Evolutionary conservation across 2,797 vertebrate species (phyloP).

Genomic region (Picus viridis): DNA sequence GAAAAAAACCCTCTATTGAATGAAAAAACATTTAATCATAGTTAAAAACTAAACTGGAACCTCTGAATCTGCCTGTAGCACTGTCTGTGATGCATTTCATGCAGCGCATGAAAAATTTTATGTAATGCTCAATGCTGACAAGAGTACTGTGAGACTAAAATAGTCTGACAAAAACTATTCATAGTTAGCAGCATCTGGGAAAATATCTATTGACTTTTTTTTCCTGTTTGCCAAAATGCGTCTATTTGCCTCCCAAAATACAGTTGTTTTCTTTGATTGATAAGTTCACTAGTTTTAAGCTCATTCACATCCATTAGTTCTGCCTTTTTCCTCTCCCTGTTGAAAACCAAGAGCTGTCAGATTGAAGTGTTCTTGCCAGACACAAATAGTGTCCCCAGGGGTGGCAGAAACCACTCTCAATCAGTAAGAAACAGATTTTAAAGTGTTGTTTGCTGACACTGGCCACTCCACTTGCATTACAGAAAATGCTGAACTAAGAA

Average conservation of each 20-base stretch:
- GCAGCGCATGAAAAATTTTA: conserved; percentile 7
- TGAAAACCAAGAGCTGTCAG: conserved; percentile 80
- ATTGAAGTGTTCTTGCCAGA: conserved; percentile 72
- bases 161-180: conserved; percentile 10
- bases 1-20: background rate
- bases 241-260: conserved; percentile 69
- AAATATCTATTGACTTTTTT: conserved; percentile 38
- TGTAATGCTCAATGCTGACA: conserved; percentile 39
- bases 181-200: conserved; percentile 61
- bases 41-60: background rate
- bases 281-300: conserved; percentile 77
- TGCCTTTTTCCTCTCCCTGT: conserved; percentile 64
- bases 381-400: conserved; percentile 69
- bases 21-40: background rate
- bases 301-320: conserved; percentile 78
- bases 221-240: conserved; percentile 52
- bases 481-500: conserved; percentile 28
- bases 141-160: background rate
- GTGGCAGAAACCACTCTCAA: conserved; percentile 54
- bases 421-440: conserved; percentile 61
- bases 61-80: background rate
- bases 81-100: background rate
- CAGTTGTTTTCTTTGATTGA: conserved; percentile 74
- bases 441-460: conserved; percentile 60
- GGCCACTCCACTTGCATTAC: conserved; percentile 49